Percentiles rank a stretch among this genome's conserved stretches.
phyloP scores from a whole-genome alignment of 2,113 vertebrate genomes.

The Baryphthengus martii region DNA sequence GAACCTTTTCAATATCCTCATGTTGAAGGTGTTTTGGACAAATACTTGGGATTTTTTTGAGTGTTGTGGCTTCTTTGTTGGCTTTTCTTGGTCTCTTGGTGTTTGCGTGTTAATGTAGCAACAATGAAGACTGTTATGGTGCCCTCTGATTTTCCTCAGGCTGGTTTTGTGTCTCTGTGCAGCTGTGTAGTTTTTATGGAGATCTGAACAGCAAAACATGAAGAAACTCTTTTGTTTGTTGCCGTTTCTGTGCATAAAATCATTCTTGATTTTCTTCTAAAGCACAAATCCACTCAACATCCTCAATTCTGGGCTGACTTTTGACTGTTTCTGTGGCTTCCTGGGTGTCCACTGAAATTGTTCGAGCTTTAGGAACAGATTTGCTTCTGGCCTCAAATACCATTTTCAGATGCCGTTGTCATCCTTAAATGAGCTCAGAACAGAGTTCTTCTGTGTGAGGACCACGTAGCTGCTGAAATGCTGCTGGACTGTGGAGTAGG shows the following conservation, averaged over 20 bases:
- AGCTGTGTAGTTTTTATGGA: slow-evolving; percentile 56
- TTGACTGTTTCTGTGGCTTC: slow-evolving; percentile 34
- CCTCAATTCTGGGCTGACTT: background rate
- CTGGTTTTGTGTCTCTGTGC: background rate
- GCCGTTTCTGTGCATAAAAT: slow-evolving; percentile 30
- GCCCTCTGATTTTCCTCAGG: slow-evolving; percentile 17
- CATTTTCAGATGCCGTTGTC: background rate
- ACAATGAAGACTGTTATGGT: slow-evolving; percentile 44
- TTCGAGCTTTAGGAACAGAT: slow-evolving; percentile 27
- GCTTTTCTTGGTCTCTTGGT: background rate
- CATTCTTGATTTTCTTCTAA: slow-evolving; percentile 48
- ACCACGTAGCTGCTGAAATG: background rate
- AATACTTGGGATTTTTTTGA: background rate
- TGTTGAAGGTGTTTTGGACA: background rate
- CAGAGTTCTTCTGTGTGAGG: background rate
- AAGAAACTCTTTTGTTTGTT: slow-evolving; percentile 54
- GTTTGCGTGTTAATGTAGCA: background rate
- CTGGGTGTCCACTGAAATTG: background rate
- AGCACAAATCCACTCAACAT: slow-evolving; percentile 41
- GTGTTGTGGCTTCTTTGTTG: background rate
- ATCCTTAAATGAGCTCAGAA: background rate
- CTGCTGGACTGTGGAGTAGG: background rate
- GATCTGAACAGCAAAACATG: slow-evolving; percentile 15
- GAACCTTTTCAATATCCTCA: background rate
- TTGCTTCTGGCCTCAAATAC: slow-evolving; percentile 9